A percentile compares a stretch with the other conserved stretches of the same genome.
Evolutionary conservation across 2,888 invertebrate genomes (phyloP).

Genomic region (Spicauda simplicius): DNA sequence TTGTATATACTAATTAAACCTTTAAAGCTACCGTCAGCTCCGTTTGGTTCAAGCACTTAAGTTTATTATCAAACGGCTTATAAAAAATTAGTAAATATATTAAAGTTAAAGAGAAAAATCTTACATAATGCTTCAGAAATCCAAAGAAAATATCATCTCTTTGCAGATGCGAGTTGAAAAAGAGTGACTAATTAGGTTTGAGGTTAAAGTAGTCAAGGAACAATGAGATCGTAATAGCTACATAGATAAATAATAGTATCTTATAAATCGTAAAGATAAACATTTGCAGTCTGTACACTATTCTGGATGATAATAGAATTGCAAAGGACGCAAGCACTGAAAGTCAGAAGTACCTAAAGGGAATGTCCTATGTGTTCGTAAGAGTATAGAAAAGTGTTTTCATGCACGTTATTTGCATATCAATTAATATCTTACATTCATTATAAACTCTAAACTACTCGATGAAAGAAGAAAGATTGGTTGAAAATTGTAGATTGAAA

Average conservation of each 20-base stretch:
- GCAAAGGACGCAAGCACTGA: constrained; percentile 69
- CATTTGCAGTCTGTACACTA: constrained; percentile 39
- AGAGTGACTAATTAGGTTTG: constrained; percentile 65
- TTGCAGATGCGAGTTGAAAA: constrained; percentile 73
- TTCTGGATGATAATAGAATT: constrained; percentile 55
- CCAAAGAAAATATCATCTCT: constrained; percentile 72
- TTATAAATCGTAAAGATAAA: constrained; percentile 17
- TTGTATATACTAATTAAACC: constrained; percentile 12
- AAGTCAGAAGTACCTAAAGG: constrained; percentile 52
- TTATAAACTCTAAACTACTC: constrained; percentile 50
- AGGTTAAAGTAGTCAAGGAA: constrained; percentile 40
- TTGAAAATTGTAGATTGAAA: constrained; percentile 44
- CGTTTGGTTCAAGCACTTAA: constrained; percentile 47
- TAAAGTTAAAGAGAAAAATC: constrained; percentile 58
- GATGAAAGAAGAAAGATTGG: constrained; percentile 45
- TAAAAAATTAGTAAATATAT: constrained; percentile 41
- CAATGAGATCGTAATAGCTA: constrained; percentile 37
- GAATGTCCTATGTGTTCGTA: constrained; percentile 42
- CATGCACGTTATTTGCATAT: constrained; percentile 66
- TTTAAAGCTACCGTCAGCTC: constrained; percentile 56
- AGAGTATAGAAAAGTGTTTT: constrained; percentile 49
- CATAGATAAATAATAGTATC: constrained; percentile 41
- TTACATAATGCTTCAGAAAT: constrained; percentile 73
- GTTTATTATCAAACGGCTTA: constrained; percentile 56
- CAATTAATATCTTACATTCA: constrained; percentile 48